Conservation (phyloP, 1,140 invertebrate species). For the Musca vetustissima region DNA sequence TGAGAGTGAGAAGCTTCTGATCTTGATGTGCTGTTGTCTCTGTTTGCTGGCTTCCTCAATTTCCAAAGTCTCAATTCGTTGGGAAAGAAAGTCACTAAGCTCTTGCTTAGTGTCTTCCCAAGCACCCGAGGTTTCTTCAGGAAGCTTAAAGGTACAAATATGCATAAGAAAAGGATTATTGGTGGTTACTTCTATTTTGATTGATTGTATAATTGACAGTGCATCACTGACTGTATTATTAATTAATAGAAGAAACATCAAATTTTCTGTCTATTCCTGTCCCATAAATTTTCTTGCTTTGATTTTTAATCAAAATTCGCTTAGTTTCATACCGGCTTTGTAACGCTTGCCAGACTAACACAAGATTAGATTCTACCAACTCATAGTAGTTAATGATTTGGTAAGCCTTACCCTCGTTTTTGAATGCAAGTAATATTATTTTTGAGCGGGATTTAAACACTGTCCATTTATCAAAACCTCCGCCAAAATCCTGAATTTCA, state of each 20-base stretch:
- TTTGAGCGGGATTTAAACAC: neutral
- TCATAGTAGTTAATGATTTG: neutral
- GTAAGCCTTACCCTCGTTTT: neutral
- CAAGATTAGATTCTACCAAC: too few relatives aligned
- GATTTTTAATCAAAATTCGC: neutral
- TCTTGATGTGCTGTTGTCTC: neutral
- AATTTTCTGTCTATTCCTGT: neutral
- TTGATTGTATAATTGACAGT: neutral
- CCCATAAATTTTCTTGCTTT: neutral
- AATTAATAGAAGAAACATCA: neutral
- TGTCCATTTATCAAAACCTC: neutral
- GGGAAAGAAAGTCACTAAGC: neutral
- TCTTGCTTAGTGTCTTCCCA: neutral
- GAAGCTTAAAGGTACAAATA: neutral
- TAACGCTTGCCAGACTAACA: neutral
- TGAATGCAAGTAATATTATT: neutral
- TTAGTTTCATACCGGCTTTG: neutral
- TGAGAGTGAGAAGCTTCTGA: neutral
- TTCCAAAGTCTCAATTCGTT: neutral
- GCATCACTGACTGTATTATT: neutral
- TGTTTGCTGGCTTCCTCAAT: neutral
- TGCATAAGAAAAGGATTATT: neutral
- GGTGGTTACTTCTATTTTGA: neutral
- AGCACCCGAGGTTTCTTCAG: neutral
- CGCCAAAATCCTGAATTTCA: conserved; percentile 1